Evolutionary conservation across 1,140 invertebrate genomes (phyloP).

Genomic region (Campoletis sonorensis): DNA sequence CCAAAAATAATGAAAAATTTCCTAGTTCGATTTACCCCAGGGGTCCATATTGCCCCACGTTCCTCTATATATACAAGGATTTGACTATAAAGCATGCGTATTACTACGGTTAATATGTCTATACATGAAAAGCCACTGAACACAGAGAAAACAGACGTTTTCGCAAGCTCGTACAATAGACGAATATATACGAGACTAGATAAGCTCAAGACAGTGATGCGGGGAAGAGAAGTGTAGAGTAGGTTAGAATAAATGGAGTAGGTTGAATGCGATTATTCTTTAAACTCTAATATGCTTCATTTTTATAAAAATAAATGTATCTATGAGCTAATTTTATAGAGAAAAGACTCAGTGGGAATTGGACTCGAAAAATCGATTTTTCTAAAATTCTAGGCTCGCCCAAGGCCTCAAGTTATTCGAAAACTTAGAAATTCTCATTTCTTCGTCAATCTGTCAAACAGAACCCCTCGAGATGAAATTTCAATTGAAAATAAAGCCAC

Average conservation of each 20-base stretch:
- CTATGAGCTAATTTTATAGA: no score
- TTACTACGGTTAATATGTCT: background rate
- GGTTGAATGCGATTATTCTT: constrained; percentile 22
- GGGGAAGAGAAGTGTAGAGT: background rate
- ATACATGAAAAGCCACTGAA: background rate
- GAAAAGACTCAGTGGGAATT: no score
- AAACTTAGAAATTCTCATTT: no score
- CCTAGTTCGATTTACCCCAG: no score
- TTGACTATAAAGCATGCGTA: background rate
- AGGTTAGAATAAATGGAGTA: constrained; percentile 30
- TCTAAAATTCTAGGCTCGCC: no score
- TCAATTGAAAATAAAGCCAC: no score
- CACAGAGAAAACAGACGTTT: background rate
- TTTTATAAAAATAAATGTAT: background rate
- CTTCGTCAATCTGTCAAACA: no score
- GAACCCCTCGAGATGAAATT: no score
- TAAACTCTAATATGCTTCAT: background rate
- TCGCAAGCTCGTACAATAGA: constrained; percentile 21
- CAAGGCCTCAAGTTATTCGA: no score
- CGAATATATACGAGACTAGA: background rate
- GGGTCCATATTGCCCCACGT: no score
- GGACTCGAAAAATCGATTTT: no score
- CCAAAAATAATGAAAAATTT: no score
- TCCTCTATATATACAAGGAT: background rate
- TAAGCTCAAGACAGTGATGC: background rate